Percentiles rank a stretch among this genome's conserved stretches.
phyloP scores from a whole-genome alignment of 2,797 vertebrate genomes.

The Xiphorhynchus erythropygius region DNA sequence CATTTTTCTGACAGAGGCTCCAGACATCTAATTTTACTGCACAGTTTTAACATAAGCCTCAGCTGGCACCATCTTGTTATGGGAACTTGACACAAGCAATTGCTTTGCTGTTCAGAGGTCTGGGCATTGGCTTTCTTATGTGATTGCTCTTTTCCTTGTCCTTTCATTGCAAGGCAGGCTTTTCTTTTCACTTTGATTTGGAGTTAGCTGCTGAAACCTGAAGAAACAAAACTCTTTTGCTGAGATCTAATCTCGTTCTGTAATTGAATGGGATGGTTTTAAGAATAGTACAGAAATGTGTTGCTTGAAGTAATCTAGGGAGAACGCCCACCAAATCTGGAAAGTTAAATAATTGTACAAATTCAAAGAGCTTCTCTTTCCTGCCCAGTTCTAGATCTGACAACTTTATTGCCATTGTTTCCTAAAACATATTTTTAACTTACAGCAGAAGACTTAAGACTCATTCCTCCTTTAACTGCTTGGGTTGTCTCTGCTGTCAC shows the following conservation, averaged over 20 bases:
- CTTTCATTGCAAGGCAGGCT: not conserved
- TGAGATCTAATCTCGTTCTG: not conserved
- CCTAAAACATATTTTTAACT: not conserved
- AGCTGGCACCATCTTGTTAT: constrained; percentile 16
- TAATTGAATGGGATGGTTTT: not conserved
- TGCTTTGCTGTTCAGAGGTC: constrained; percentile 9
- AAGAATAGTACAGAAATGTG: not conserved
- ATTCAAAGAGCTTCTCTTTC: not conserved
- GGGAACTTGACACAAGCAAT: constrained; percentile 11
- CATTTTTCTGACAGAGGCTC: constrained; percentile 28
- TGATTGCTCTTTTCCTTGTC: constrained; percentile 9
- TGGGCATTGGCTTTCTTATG: not conserved
- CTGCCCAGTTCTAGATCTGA: not conserved
- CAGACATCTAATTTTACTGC: constrained; percentile 46
- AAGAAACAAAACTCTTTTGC: not conserved
- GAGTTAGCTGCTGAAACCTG: not conserved
- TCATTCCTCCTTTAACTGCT: not conserved
- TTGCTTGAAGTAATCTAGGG: not conserved
- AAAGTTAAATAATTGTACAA: not conserved
- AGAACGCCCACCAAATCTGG: not conserved
- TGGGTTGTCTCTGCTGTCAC: not conserved
- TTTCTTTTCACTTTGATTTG: not conserved
- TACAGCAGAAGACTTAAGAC: not conserved
- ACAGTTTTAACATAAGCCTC: constrained; percentile 26
- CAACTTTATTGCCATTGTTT: not conserved